These are phyloP conservation scores for Monoplex corrugatus DNA, from an alignment of 2,888 invertebrate species.

Conservation along the genomic window DNA sequence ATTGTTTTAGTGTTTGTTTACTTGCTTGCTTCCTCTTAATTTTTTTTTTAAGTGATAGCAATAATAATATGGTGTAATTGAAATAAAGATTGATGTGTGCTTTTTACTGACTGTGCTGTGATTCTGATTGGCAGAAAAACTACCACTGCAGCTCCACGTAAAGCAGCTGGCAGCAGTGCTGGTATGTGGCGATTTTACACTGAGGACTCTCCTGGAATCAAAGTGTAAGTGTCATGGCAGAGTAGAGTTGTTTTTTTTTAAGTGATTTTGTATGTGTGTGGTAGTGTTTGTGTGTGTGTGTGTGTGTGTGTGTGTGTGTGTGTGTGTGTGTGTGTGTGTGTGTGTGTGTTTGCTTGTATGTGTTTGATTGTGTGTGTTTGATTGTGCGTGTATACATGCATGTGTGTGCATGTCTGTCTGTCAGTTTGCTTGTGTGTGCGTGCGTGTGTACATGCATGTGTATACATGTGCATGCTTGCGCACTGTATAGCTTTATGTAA, in stretches of 20 bases:
- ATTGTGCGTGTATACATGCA: background rate
- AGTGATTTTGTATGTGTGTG: no score
- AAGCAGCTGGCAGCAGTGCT: conserved; percentile 87
- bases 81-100: no score
- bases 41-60: no score
- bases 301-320: no score
- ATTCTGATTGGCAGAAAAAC: conserved; percentile 71
- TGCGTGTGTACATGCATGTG: no score
- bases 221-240: conserved; percentile 92
- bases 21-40: no score
- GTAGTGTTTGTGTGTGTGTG: background rate
- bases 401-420: background rate
- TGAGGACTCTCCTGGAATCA: conserved; percentile 99
- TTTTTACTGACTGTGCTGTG: no score
- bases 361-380: background rate
- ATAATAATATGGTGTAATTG: no score
- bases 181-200: conserved; percentile 99
- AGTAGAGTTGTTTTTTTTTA: background rate
- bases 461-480: no score
- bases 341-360: background rate
- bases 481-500: no score
- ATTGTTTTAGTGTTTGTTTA: background rate
- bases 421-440: background rate
- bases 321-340: background rate
- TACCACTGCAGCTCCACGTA: conserved; percentile 68